Conservation (phyloP, 2,888 invertebrate genomes). For the Protophormia terraenovae region DNA sequence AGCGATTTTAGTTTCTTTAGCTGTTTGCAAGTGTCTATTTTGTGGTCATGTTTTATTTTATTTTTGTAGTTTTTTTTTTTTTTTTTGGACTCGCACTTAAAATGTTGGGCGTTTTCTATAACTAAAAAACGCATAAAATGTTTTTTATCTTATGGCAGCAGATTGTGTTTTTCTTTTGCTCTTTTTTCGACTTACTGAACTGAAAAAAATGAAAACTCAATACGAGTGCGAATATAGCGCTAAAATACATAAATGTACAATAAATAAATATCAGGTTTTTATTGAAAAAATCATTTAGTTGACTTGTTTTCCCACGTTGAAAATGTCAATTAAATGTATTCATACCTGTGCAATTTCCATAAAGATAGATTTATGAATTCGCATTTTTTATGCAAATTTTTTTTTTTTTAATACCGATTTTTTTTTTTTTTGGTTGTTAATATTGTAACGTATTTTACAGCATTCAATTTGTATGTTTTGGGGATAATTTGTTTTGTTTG, state of each 20-base stretch:
- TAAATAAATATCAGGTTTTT: constrained; percentile 53
- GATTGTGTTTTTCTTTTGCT: background rate
- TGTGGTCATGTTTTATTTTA: constrained; percentile 3
- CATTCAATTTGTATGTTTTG: background rate
- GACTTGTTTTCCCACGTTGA: constrained; percentile 66
- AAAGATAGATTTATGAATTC: constrained; percentile 57
- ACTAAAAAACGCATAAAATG: constrained; percentile 31
- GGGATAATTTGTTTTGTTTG: background rate
- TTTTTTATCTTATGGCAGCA: constrained; percentile 14
- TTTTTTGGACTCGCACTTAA: background rate
- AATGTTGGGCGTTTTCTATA: constrained; percentile 60
- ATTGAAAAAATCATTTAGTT: constrained; percentile 55
- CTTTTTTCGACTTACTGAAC: background rate
- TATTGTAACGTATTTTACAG: background rate
- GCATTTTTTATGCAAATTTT: constrained; percentile 21
- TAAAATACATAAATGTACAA: constrained; percentile 14
- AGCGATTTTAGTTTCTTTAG: background rate
- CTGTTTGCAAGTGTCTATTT: constrained; percentile 35
- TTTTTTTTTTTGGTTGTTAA: background rate
- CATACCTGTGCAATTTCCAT: constrained; percentile 63
- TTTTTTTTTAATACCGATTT: background rate
- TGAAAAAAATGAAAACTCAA: background rate
- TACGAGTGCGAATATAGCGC: constrained; percentile 33
- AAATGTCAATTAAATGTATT: constrained; percentile 66
- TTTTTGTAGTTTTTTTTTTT: constrained; percentile 5